phyloP scores from a whole-genome alignment of 1,140 invertebrate species.

The Drosophila bipectinata region DNA sequence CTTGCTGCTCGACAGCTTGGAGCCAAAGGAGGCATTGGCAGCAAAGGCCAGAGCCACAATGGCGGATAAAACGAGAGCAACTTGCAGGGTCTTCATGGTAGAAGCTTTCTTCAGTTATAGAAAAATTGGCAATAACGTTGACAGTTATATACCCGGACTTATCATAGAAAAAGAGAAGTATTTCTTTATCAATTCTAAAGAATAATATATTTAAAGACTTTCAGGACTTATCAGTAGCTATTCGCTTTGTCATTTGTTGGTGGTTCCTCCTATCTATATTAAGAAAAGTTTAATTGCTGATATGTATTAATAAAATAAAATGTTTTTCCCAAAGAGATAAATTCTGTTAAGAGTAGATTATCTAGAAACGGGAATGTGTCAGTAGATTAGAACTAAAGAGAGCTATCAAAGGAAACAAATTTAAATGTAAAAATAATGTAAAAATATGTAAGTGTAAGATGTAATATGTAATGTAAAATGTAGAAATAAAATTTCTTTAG shows the following conservation, averaged over 20 bases:
- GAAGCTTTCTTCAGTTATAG: neutral
- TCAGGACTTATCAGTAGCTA: conserved; percentile 20
- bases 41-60: conserved; percentile 45
- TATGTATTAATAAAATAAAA: neutral
- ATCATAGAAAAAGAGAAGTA: conserved; percentile 12
- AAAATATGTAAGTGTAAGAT: too few relatives aligned
- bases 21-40: conserved; percentile 44
- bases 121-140: neutral
- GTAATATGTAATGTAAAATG: too few relatives aligned
- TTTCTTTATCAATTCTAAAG: conserved; percentile 30
- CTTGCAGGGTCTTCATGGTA: conserved; percentile 39
- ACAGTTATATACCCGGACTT: conserved; percentile 19
- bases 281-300: neutral
- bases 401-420: too few relatives aligned
- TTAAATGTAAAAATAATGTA: too few relatives aligned
- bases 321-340: neutral
- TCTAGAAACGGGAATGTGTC: neutral
- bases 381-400: too few relatives aligned
- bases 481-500: too few relatives aligned
- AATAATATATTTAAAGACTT: conserved; percentile 26
- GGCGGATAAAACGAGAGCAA: conserved; percentile 39
- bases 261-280: conserved; percentile 6
- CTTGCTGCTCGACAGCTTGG: conserved; percentile 33
- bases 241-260: conserved; percentile 15
- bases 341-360: neutral